These are phyloP conservation scores for Anoplius nigerrimus DNA, from an alignment of 2,888 invertebrate species.

Conservation along the genomic window DNA sequence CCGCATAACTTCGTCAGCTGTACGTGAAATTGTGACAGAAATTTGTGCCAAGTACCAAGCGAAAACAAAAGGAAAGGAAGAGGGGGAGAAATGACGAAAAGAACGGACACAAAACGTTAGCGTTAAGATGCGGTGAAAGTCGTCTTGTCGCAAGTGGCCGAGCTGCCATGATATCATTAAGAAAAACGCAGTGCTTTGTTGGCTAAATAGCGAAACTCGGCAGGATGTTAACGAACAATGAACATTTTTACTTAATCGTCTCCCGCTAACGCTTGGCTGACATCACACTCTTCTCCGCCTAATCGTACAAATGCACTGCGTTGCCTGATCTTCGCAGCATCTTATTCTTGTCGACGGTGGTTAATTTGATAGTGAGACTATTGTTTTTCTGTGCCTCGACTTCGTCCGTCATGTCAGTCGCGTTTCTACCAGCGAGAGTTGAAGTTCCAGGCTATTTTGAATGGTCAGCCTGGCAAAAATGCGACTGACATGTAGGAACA, in stretches of 20 bases:
- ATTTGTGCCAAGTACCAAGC: constrained; percentile 42
- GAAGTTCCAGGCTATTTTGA: not conserved
- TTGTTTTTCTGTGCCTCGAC: not conserved
- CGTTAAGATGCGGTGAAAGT: constrained; percentile 30
- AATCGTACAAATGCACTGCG: not conserved
- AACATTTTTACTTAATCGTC: constrained; percentile 5
- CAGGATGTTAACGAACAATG: not conserved
- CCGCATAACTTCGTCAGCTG: constrained; percentile 28
- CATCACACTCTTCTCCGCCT: too few species aligned
- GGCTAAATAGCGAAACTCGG: not conserved
- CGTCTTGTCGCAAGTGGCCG: constrained; percentile 2
- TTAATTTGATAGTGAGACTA: too few species aligned
- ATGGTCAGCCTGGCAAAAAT: not conserved
- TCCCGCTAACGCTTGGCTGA: not conserved
- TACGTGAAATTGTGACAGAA: constrained; percentile 30
- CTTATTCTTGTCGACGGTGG: not conserved
- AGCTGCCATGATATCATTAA: not conserved
- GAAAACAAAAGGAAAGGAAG: too few species aligned
- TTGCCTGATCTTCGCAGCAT: not conserved
- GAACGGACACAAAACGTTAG: not conserved
- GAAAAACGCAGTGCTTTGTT: not conserved
- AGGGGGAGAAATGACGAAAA: too few species aligned
- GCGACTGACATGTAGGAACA: not conserved
- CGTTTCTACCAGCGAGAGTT: not conserved
- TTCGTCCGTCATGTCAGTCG: not conserved